These are phyloP conservation scores for Bilobella aurantiaca DNA, from an alignment of 1,140 invertebrate species.

Conservation along the genomic window DNA sequence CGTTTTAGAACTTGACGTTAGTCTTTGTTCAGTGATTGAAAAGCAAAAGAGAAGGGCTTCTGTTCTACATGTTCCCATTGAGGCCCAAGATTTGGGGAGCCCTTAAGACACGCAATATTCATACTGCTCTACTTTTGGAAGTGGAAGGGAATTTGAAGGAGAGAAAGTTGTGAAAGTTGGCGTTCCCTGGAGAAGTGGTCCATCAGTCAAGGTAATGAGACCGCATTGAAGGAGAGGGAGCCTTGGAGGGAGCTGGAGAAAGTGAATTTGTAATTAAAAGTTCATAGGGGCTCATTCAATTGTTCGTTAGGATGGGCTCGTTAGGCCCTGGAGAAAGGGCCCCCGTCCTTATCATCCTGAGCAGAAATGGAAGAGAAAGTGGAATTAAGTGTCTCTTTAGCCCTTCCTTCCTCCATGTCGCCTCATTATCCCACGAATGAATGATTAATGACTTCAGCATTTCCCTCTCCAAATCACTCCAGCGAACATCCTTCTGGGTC, in stretches of 20 bases:
- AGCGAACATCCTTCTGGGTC: no score
- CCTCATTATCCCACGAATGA: conserved; percentile 30
- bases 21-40: no score
- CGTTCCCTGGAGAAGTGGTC: neutral
- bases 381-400: neutral
- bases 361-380: neutral
- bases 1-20: no score
- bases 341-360: no score
- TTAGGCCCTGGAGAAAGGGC: neutral
- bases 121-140: no score
- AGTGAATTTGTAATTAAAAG: neutral
- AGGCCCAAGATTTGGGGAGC: no score
- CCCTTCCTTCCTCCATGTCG: conserved; percentile 2
- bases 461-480: conserved; percentile 23
- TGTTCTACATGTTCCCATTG: no score
- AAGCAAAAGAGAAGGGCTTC: no score
- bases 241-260: neutral
- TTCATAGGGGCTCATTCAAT: neutral
- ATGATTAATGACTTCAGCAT: conserved; percentile 29
- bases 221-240: neutral
- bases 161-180: no score
- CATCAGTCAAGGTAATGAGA: neutral
- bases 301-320: neutral
- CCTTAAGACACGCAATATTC: no score
- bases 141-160: neutral